Evolutionary conservation across 2,888 invertebrate species (phyloP).

Genomic region (Pollenia labialis): DNA sequence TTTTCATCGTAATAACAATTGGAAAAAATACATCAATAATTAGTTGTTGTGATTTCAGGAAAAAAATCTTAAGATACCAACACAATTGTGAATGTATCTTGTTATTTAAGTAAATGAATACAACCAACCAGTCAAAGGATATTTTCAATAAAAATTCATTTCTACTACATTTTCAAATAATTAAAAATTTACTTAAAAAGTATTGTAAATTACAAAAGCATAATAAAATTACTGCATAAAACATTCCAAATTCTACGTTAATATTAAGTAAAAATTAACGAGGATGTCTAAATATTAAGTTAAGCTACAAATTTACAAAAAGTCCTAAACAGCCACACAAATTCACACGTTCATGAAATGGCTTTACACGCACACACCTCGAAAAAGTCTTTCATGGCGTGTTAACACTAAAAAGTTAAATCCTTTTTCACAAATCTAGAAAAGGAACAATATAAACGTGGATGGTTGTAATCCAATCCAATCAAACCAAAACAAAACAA

Average conservation of each 20-base stretch:
- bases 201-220: no score
- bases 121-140: no score
- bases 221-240: no score
- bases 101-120: no score
- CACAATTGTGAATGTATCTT: no score
- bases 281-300: no score
- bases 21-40: background rate
- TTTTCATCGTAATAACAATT: background rate
- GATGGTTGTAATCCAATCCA: conserved; percentile 32
- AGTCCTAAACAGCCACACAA: background rate
- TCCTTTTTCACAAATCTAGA: conserved; percentile 27
- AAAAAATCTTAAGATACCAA: background rate
- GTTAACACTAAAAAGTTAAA: conserved; percentile 56
- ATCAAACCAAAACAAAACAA: conserved; percentile 20
- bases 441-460: background rate
- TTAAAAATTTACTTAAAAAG: no score
- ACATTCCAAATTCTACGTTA: no score
- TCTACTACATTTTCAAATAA: no score
- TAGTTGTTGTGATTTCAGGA: background rate
- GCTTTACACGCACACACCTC: conserved; percentile 4
- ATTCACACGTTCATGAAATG: background rate
- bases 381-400: conserved; percentile 39
- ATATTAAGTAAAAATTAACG: no score
- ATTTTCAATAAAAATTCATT: no score
- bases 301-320: background rate